Evolutionary conservation across 2,888 invertebrate genomes (phyloP), one percentile per base, ranked within the genome.

Genomic region (Acronicta alni): DNA sequence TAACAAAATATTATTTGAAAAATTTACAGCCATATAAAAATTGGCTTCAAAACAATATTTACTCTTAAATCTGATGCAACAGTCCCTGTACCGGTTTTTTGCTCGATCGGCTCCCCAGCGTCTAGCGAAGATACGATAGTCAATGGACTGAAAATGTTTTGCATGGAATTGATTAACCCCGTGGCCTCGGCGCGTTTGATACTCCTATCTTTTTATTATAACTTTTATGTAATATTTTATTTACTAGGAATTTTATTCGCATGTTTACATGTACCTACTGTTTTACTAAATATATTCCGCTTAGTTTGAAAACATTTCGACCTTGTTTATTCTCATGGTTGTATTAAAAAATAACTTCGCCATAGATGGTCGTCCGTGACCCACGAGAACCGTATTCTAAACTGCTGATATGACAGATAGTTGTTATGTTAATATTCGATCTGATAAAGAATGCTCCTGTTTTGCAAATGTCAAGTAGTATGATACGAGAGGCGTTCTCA

Each of bases 1-100:
- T n/a, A 51, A 41, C 16, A 37, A 55, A 62, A 57, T 52, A 57
- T 43, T 41, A 12, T 45, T 35, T 48, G 9, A 58, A 45, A 12
- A 18, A 51, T 52, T 42, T 47, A 39, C 38, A 41, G 20, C 30
- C 8, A 44, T 38, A 51, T 30, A 20, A 60, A n/a, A 52, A 52
- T 51, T 38, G 45, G 45, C 45, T 55, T 15, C 12, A 59, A 64
- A 67, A 68, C 72, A 72, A 80, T 86, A 86, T 87, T 86, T 85
- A 83, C 82, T 80, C 66, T 80, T n/a, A n/a, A n/a, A 79, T 84
- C 79, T 85, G 83, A 86, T 86, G 87, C 86, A 89, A 89, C 87
- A 84, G 84, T 83, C 80, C n/a, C 48, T 65, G 73, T 87, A 92
- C 93, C 91, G 91, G 92, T 92, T 91, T 83, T n/a, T 82, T 72